Evolutionary conservation across 1,140 invertebrate genomes (phyloP), one percentile per base, ranked within the genome.

Genomic region (Lordiphosa mommai): DNA sequence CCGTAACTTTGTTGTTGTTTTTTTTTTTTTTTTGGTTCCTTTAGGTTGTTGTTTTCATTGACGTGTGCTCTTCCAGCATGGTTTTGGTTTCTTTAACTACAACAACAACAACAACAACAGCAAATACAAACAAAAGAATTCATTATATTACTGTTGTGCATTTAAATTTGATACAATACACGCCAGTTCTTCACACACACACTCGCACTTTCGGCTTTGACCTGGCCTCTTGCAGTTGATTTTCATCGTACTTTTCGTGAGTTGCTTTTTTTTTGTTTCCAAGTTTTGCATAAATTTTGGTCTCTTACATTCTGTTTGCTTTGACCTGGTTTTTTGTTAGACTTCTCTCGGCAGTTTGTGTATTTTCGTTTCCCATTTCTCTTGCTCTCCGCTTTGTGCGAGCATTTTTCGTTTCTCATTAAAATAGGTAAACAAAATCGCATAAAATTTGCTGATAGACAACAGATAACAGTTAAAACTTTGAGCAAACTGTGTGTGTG

Each of bases 91-190:
- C 60, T 47, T 36, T 36, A 67, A 43, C 73, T 38, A 46, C 49
- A 65, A 55, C 61, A 61, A 36, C 44, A 63, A 51, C 57, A 63
- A 61, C 47, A 44, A 48, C 29, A 57, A 32, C 63, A 57, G 47
- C 66, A 79, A 79, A 73, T 53, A 68, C 66, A 80, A 76, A 80
- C 76, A 82, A 82, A 84, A 63, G 76, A 82, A 84, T 82, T 82
- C 77, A 82, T 82, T 82, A 80, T 80, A 72, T 71, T 63, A 68
- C 76, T 72, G 66, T 50, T 76, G 76, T 82, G 76, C 67, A 84
- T 82, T 82, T 82, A 72, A 82, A 82, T 82, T 82, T 82, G 72
- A 82, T 82, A 82, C 77, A 82, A 84, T 82, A 68, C 76, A 82
- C 76, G 77, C 74, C 50, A 80, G 71, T 80, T 80, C 68, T 69